phyloP scores from a whole-genome alignment of 2,888 invertebrate species.

The Mythimna loreyi region DNA sequence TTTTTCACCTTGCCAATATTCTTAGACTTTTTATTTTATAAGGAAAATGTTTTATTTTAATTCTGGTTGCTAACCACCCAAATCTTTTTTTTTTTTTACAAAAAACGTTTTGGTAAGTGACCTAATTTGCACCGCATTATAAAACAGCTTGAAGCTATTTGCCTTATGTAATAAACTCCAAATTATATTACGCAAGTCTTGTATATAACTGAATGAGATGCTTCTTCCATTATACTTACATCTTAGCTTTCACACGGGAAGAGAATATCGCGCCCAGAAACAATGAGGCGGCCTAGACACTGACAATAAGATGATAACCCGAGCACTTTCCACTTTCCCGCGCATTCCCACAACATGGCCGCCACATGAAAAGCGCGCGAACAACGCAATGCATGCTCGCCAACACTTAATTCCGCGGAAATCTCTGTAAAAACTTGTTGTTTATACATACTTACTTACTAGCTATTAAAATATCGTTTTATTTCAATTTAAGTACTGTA shows the following conservation, averaged over 20 bases:
- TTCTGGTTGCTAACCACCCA: not conserved
- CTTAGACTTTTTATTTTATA: not conserved
- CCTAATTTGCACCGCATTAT: slow-evolving; percentile 22
- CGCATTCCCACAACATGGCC: slow-evolving; percentile 80
- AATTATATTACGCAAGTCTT: slow-evolving; percentile 54
- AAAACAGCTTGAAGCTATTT: slow-evolving; percentile 2
- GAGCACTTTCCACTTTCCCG: slow-evolving; percentile 88
- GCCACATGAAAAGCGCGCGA: slow-evolving; percentile 73
- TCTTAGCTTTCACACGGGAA: slow-evolving; percentile 81
- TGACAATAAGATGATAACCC: slow-evolving; percentile 83
- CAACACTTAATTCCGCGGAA: slow-evolving; percentile 31
- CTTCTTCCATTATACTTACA: slow-evolving; percentile 58
- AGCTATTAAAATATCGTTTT: not conserved
- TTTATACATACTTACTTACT: slow-evolving; percentile 4
- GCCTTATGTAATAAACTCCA: slow-evolving; percentile 38
- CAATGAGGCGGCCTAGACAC: slow-evolving; percentile 83
- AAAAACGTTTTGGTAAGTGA: not conserved
- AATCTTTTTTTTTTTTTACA: not conserved
- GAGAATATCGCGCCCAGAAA: slow-evolving; percentile 68
- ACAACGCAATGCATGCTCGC: slow-evolving; percentile 44
- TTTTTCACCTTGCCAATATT: slow-evolving; percentile 27
- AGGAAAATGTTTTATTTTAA: not conserved
- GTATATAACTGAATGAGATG: slow-evolving; percentile 37
- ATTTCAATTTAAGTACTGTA: slow-evolving; percentile 4
- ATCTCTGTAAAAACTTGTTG: slow-evolving; percentile 15